Conservation (phyloP, 2,113 vertebrate species). For the Melanerpes aurifrons region DNA sequence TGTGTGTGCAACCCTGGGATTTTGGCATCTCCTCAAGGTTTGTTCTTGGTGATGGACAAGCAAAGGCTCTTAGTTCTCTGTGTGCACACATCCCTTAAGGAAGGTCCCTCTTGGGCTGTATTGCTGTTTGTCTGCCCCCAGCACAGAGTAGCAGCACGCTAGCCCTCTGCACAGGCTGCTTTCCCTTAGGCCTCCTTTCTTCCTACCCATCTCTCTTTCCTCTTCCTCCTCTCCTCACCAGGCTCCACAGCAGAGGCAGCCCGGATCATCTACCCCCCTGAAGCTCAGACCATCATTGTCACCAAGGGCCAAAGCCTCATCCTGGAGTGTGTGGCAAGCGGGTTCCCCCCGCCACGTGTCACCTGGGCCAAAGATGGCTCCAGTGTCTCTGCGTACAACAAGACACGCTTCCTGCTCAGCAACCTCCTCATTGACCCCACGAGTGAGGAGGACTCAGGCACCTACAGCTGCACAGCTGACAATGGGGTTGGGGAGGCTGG, state of each 20-base stretch:
- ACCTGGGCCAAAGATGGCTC: constrained; percentile 93
- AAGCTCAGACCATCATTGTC: constrained; percentile 93
- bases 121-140: not conserved
- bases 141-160: rapidly evolving
- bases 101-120: not conserved
- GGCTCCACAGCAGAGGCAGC: constrained; percentile 93
- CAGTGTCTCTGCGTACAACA: constrained; percentile 84
- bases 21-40: not conserved
- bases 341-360: constrained; percentile 90
- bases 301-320: constrained; percentile 95
- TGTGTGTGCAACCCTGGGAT: not conserved
- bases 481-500: constrained; percentile 84
- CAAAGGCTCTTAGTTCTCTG: not conserved
- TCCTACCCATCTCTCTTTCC: not conserved
- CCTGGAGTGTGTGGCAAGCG: constrained; percentile 94
- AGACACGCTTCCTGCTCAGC: constrained; percentile 93
- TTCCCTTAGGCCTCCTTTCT: not conserved
- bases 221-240: constrained; percentile 35
- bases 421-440: constrained; percentile 93
- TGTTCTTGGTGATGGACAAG: not conserved
- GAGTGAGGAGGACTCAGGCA: constrained; percentile 90
- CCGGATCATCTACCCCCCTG: constrained; percentile 92
- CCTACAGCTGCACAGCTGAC: constrained; percentile 88
- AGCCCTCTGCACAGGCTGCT: not conserved
- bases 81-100: not conserved